Evolutionary conservation across 2,888 invertebrate genomes (phyloP), one percentile per base, ranked within the genome.

Genomic region (Drosophila paramelanica): DNA sequence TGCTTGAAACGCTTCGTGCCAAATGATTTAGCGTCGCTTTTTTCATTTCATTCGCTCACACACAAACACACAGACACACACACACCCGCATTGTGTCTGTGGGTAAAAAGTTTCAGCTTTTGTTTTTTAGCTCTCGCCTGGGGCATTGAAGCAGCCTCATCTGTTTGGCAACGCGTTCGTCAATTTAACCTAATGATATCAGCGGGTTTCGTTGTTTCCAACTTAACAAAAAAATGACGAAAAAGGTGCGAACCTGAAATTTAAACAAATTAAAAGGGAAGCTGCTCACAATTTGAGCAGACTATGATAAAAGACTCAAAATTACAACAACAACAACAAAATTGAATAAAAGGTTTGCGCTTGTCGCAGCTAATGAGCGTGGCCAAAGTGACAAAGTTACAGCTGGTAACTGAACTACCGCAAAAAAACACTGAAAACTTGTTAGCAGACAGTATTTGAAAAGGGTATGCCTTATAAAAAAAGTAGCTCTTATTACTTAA

Each of bases 211-310:
- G 25, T 38, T 66, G 31, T 39, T 45, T 27, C 38, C 20, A 11
- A 33, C 14, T 31, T 3, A 42, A 46, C 25, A 41, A 27, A 7
- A 13, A 7, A 13, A 27, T 47, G 36, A 33, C 38, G 56, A 64
- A 82, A 81, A 83, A 83, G 83, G 88, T 83, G 83, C 88, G 75
- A 88, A 86, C 82, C 74, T 77, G 88, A 79, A 83, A 88, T 88
- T 83, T 88, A 82, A 88, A 75, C 88, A 83, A 83, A 83, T 88
- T 83, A 88, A 88, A 79, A 79, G 57, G 77, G 64, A 73, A 79
- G 58, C 73, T 69, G 68, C 62, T 57, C 78, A 39, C 67, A 66
- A 74, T 72, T 61, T 67, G 42, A 45, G 67, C 62, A 52, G 41
- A 67, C 61, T 53, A 65, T 55, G 65, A 70, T 60, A 76, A 76